Percentiles rank a stretch among this genome's conserved stretches.
These are phyloP conservation scores for Caretta caretta DNA, from an alignment of 2,113 vertebrate genomes.

Conservation along the genomic window DNA sequence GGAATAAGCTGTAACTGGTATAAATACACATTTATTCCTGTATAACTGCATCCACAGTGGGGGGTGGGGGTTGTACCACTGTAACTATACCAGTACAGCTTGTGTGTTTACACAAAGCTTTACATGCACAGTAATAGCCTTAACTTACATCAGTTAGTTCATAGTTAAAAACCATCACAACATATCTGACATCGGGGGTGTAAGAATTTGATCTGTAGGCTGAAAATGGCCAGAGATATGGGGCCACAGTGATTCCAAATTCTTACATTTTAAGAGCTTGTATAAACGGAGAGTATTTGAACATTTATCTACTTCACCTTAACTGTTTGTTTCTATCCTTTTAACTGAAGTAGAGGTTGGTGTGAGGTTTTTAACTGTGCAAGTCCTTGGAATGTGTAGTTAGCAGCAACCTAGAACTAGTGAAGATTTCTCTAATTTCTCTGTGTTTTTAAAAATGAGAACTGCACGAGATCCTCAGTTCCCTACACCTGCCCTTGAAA, in stretches of 20 bases:
- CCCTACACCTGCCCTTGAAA: background rate
- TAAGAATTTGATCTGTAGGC: background rate
- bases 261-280: background rate
- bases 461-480: background rate
- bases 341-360: background rate
- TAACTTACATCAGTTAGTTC: background rate
- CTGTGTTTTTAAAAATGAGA: background rate
- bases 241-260: background rate
- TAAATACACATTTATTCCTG: background rate
- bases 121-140: background rate
- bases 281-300: background rate
- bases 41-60: background rate
- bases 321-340: background rate
- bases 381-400: accelerated
- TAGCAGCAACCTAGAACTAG: background rate
- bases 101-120: background rate
- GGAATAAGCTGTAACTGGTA: background rate
- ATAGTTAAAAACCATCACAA: background rate
- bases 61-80: background rate
- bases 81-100: background rate
- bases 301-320: background rate
- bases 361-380: slow-evolving; percentile 5
- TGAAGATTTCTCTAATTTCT: background rate
- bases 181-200: background rate
- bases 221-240: background rate